phyloP scores from a whole-genome alignment of 1,140 invertebrate genomes.

The Trichonephila clavipes region DNA sequence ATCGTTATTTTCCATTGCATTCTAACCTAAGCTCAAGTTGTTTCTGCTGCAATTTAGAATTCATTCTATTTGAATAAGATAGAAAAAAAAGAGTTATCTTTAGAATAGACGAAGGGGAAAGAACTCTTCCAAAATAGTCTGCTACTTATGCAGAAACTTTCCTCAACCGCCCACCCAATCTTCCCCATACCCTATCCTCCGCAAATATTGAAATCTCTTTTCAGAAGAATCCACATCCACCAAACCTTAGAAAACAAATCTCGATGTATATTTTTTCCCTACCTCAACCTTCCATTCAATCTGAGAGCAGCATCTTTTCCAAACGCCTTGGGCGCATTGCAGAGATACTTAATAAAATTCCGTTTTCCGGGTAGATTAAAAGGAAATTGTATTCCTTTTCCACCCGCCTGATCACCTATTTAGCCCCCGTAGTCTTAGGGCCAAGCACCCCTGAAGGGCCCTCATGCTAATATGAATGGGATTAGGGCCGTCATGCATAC shows the following conservation, averaged over 20 bases:
- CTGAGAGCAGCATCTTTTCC: neutral
- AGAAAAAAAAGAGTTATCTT: neutral
- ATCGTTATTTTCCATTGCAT: neutral
- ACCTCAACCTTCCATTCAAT: neutral
- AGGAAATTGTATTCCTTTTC: slow-evolving; percentile 73
- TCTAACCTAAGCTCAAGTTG: neutral
- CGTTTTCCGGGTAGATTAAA: slow-evolving; percentile 64
- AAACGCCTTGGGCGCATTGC: slow-evolving; percentile 23
- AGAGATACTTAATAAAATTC: slow-evolving; percentile 61
- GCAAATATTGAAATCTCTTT: slow-evolving; percentile 44
- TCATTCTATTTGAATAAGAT: slow-evolving; percentile 16
- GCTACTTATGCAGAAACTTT: slow-evolving; percentile 27
- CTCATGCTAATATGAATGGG: slow-evolving; percentile 65
- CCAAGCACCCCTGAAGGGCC: slow-evolving; percentile 34
- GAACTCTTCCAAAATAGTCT: neutral
- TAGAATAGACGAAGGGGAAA: neutral
- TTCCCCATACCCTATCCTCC: neutral
- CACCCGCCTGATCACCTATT: slow-evolving; percentile 63
- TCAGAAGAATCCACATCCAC: slow-evolving; percentile 20
- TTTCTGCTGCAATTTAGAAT: neutral
- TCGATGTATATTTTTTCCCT: slow-evolving; percentile 6
- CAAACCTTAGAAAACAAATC: slow-evolving; percentile 37
- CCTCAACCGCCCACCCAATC: neutral
- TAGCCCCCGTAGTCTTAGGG: slow-evolving; percentile 54
- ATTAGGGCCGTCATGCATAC: slow-evolving; percentile 62